These are phyloP conservation scores for Petrocephalus zakoni DNA, from an alignment of 2,113 vertebrate species.

Conservation along the genomic window DNA sequence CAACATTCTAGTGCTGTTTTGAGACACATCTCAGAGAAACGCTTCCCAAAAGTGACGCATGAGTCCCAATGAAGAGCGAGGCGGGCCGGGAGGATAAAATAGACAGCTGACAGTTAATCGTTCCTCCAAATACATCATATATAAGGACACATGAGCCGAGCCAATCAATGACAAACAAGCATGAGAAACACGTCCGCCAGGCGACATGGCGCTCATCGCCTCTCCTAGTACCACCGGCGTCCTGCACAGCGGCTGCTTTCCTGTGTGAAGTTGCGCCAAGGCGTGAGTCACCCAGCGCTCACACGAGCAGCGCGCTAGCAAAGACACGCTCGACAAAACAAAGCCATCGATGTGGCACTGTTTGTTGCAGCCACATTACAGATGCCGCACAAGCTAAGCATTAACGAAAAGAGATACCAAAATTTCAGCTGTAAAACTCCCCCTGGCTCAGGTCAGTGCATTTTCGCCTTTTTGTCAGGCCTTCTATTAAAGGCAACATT, in stretches of 20 bases:
- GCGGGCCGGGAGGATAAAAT: background rate
- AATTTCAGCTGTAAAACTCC: background rate
- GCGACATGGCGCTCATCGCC: background rate
- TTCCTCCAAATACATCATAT: background rate
- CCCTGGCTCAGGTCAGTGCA: background rate
- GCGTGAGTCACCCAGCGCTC: background rate
- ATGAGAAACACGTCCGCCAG: background rate
- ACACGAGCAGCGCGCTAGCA: background rate
- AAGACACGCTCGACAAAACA: constrained; percentile 10
- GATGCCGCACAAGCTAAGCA: background rate
- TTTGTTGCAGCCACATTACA: constrained; percentile 7
- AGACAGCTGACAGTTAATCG: background rate
- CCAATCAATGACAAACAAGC: background rate
- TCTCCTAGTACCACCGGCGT: background rate
- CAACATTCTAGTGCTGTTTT: background rate
- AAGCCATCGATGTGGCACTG: background rate
- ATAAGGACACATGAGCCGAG: background rate
- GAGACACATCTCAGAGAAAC: background rate
- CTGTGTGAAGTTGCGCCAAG: background rate
- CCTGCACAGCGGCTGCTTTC: background rate
- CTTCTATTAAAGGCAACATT: background rate
- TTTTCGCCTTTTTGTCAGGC: background rate
- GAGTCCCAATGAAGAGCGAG: background rate
- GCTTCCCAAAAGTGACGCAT: background rate
- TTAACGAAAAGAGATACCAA: background rate